A percentile compares a stretch with the other conserved stretches of the same genome.
Conservation (phyloP, 2,888 invertebrate species). For the Aspidapion aeneum region DNA sequence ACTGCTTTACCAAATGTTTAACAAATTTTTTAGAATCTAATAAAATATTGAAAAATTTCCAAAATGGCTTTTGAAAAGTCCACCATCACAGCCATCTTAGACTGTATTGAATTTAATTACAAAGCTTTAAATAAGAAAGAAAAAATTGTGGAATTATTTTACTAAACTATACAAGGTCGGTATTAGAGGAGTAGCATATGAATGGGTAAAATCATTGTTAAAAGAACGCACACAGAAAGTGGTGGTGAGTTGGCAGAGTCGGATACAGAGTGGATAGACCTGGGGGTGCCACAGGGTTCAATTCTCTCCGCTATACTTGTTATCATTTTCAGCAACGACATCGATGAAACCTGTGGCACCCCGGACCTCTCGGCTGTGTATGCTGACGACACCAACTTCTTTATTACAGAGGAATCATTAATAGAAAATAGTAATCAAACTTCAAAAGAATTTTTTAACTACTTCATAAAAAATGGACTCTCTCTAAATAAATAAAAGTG, state of each 20-base stretch:
- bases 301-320: too few relatives aligned
- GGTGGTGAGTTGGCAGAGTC: not conserved
- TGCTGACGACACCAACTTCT: not conserved
- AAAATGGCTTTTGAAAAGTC: too few relatives aligned
- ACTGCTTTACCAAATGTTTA: too few relatives aligned
- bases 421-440: not conserved
- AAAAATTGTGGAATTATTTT: too few relatives aligned
- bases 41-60: too few relatives aligned
- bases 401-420: not conserved
- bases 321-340: too few relatives aligned
- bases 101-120: too few relatives aligned
- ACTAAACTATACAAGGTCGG: not conserved
- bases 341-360: not conserved
- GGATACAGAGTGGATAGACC: not conserved
- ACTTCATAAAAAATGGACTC: not conserved
- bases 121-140: too few relatives aligned
- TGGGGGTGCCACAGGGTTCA: not conserved
- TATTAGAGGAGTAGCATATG: not conserved
- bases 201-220: not conserved
- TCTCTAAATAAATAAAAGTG: not conserved
- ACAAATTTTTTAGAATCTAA: too few relatives aligned
- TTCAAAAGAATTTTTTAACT: not conserved
- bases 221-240: not conserved
- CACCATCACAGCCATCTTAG: too few relatives aligned
- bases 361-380: not conserved